Evolutionary conservation across 2,797 vertebrate genomes (phyloP).

Genomic region (Clarias fuscus): DNA sequence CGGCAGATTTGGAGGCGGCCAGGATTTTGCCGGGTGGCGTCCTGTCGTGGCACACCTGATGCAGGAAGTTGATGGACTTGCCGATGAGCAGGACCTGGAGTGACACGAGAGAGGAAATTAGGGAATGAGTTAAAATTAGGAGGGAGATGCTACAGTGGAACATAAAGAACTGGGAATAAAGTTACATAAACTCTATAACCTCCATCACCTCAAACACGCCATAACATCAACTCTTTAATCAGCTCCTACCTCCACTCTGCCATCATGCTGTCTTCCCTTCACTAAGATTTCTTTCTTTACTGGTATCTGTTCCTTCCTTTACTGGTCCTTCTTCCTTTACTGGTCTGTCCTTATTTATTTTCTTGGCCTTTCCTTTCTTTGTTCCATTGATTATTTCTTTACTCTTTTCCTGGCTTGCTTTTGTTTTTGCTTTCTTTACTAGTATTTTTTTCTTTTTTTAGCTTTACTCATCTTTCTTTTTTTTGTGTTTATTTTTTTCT

Average conservation of each 20-base stretch:
- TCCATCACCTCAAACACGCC: too few species aligned
- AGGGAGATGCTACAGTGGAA: neutral
- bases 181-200: too few species aligned
- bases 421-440: neutral
- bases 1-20: slow-evolving; percentile 81
- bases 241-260: too few species aligned
- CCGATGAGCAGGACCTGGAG: slow-evolving; percentile 93
- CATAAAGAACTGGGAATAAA: too few species aligned
- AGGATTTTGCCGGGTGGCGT: slow-evolving; percentile 89
- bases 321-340: too few species aligned
- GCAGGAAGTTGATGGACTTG: slow-evolving; percentile 98
- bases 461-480: neutral
- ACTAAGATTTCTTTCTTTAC: too few species aligned
- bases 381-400: neutral
- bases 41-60: slow-evolving; percentile 96
- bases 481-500: neutral
- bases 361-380: neutral
- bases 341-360: neutral
- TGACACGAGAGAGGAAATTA: neutral
- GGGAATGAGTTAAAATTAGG: neutral
- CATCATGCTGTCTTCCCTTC: too few species aligned
- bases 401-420: too few species aligned
- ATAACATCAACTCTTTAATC: too few species aligned
- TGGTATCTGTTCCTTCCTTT: too few species aligned
- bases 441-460: neutral